These are phyloP conservation scores for Chiridota heheva DNA, from an alignment of 35 echinoderm and acorn worm genomes.

Conservation along the genomic window DNA sequence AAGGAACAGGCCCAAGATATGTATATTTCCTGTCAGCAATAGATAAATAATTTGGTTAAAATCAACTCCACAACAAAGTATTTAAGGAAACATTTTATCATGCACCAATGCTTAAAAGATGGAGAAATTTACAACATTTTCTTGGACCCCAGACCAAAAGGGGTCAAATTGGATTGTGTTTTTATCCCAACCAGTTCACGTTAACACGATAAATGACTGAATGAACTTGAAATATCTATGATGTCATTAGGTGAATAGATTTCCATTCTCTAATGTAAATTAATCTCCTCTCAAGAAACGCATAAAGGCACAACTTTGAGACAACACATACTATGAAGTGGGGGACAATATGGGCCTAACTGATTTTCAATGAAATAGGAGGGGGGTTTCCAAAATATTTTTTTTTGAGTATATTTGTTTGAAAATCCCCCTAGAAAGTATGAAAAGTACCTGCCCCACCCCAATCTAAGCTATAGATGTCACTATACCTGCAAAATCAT, in stretches of 20 bases:
- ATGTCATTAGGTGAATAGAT: not conserved
- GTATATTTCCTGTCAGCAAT: no score
- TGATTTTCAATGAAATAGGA: no score
- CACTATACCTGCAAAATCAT: slow-evolving; percentile 57
- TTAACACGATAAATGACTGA: not conserved
- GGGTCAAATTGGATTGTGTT: not conserved
- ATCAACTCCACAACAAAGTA: not conserved
- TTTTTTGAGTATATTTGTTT: no score
- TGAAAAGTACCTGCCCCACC: no score
- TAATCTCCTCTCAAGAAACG: no score
- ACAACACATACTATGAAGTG: no score
- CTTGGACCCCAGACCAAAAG: not conserved
- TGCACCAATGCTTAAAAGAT: not conserved
- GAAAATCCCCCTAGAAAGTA: no score
- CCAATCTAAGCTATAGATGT: not conserved
- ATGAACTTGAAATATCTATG: not conserved
- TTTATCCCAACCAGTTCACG: not conserved
- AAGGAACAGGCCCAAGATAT: no score
- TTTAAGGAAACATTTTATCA: not conserved
- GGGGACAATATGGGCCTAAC: no score
- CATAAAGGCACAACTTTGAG: no score
- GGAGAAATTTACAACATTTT: not conserved
- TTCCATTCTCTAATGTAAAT: not conserved
- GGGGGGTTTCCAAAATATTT: no score
- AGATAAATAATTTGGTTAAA: not conserved